phyloP scores from a whole-genome alignment of 1,140 invertebrate species.

The Charaxes varanes region DNA sequence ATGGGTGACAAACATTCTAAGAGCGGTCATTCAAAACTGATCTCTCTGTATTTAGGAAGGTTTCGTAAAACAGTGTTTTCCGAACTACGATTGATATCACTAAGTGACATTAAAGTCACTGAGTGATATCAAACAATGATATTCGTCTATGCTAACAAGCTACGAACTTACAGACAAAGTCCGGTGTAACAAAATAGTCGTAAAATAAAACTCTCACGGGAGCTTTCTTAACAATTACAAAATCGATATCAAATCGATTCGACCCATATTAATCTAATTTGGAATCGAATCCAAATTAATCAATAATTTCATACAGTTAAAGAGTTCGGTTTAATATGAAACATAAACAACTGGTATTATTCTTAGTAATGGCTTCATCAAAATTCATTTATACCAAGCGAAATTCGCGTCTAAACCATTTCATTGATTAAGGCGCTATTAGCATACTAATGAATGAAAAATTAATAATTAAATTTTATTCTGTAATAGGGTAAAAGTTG shows the following conservation, averaged over 20 bases:
- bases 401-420: constrained; percentile 25
- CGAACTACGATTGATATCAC: no score
- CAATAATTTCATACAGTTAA: constrained; percentile 2
- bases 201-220: constrained; percentile 16
- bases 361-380: constrained; percentile 37
- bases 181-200: no score
- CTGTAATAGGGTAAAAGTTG: constrained; percentile 39
- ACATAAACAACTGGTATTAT: constrained; percentile 18
- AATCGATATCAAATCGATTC: constrained; percentile 8
- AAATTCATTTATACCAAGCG: constrained; percentile 25
- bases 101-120: no score
- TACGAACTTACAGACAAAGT: no score
- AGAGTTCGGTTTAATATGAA: constrained; percentile 18
- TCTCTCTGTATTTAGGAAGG: no score
- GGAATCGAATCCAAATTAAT: constrained; percentile 6
- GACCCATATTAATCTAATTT: constrained; percentile 14
- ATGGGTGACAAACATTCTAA: no score
- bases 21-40: no score
- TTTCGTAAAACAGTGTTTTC: no score
- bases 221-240: constrained; percentile 1
- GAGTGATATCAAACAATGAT: no score
- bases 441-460: constrained; percentile 43
- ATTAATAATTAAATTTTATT: constrained; percentile 41
- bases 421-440: constrained; percentile 28
- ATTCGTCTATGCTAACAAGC: no score